phyloP scores from a whole-genome alignment of 2,113 vertebrate genomes.

The Silurus meridionalis region DNA sequence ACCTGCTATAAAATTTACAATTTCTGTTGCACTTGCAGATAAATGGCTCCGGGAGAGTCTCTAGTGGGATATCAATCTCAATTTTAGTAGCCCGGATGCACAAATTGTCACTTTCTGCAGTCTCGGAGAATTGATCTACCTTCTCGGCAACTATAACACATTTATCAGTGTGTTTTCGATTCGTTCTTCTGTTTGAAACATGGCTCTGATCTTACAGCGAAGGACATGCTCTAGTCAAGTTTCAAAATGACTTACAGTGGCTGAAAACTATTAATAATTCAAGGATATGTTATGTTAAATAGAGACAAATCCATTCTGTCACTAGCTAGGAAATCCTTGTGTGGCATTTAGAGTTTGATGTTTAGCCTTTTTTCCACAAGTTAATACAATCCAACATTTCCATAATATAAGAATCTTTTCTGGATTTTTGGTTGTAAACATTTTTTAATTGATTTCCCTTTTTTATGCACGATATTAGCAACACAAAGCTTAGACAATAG shows the following conservation, averaged over 20 bases:
- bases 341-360: neutral
- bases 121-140: conserved; percentile 34
- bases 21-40: conserved; percentile 35
- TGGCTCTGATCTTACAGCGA: neutral
- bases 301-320: neutral
- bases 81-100: conserved; percentile 43
- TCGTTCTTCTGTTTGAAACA: neutral
- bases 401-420: no score
- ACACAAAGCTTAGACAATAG: neutral
- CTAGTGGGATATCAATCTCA: conserved; percentile 39
- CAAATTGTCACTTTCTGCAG: conserved; percentile 45
- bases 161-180: conserved; percentile 23
- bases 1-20: conserved; percentile 37
- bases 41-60: conserved; percentile 24
- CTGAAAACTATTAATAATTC: neutral
- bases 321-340: neutral
- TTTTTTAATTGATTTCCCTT: neutral
- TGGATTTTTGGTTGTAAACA: neutral
- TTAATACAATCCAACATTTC: neutral
- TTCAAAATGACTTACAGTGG: neutral
- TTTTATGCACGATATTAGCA: neutral
- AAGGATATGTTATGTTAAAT: neutral
- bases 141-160: conserved; percentile 14
- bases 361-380: neutral
- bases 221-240: neutral